Evolutionary conservation across 2,797 vertebrate genomes (phyloP).

Genomic region (Onychomys arenicola): DNA sequence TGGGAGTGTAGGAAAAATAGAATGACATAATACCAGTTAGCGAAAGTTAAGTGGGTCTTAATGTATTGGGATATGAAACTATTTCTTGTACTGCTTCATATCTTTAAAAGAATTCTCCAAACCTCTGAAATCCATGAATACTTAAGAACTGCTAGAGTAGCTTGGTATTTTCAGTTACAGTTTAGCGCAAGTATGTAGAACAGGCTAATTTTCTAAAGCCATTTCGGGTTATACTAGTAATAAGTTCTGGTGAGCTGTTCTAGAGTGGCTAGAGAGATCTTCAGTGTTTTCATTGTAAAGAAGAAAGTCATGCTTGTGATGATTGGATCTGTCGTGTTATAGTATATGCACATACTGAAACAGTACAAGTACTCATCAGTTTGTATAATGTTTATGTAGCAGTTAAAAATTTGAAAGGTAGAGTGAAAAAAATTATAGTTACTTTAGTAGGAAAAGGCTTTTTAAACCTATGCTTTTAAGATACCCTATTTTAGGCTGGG

Average conservation of each 20-base stretch:
- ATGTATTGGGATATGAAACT: constrained; percentile 41
- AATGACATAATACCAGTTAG: background rate
- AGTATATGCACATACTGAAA: background rate
- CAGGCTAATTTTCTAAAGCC: constrained; percentile 36
- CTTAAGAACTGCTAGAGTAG: background rate
- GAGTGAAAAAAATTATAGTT: constrained; percentile 39
- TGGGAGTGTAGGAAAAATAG: constrained; percentile 33
- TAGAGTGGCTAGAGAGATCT: background rate
- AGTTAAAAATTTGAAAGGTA: background rate
- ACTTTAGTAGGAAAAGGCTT: background rate
- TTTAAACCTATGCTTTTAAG: background rate
- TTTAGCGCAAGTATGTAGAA: constrained; percentile 28
- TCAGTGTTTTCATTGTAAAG: background rate
- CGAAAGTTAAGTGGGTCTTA: constrained; percentile 27
- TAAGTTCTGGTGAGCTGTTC: background rate
- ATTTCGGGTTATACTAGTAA: background rate
- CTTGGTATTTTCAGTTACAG: constrained; percentile 36
- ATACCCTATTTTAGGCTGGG: background rate
- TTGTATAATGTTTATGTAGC: background rate
- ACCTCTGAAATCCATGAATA: background rate
- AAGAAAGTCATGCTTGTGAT: background rate
- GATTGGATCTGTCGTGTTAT: background rate
- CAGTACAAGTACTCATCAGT: background rate
- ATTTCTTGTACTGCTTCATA: background rate
- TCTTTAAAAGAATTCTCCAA: background rate